These are phyloP conservation scores for Teleiodes luculella DNA, from an alignment of 2,888 invertebrate species.

Conservation along the genomic window DNA sequence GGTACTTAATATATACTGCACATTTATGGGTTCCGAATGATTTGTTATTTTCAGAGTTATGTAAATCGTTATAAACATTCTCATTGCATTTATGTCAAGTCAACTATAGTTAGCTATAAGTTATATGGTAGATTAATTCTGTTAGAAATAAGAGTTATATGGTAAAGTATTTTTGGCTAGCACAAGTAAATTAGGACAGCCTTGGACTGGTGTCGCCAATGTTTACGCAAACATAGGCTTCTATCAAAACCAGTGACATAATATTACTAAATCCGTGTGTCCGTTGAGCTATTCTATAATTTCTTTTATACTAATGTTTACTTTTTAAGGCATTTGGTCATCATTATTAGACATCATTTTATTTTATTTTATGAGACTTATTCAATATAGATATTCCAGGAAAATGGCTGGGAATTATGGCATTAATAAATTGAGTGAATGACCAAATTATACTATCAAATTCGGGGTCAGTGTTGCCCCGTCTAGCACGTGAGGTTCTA, in stretches of 20 bases:
- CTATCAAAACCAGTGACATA: conserved; percentile 46
- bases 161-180: conserved; percentile 8
- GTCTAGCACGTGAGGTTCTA: neutral
- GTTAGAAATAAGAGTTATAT: too few species aligned
- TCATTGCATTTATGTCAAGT: neutral
- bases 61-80: neutral
- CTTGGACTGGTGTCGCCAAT: conserved; percentile 55
- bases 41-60: neutral
- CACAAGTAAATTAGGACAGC: conserved; percentile 46
- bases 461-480: too few species aligned
- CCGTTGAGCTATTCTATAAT: neutral
- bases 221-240: conserved; percentile 48
- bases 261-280: neutral
- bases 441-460: too few species aligned
- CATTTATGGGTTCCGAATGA: neutral
- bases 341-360: too few species aligned
- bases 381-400: too few species aligned
- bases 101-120: too few species aligned
- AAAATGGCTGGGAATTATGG: too few species aligned
- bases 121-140: too few species aligned
- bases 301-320: too few species aligned
- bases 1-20: neutral
- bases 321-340: too few species aligned
- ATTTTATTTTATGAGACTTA: too few species aligned
- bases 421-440: too few species aligned